Base-by-base conservation (phyloP, 2,888 invertebrate species). In the Synergus umbraculus region DNA sequence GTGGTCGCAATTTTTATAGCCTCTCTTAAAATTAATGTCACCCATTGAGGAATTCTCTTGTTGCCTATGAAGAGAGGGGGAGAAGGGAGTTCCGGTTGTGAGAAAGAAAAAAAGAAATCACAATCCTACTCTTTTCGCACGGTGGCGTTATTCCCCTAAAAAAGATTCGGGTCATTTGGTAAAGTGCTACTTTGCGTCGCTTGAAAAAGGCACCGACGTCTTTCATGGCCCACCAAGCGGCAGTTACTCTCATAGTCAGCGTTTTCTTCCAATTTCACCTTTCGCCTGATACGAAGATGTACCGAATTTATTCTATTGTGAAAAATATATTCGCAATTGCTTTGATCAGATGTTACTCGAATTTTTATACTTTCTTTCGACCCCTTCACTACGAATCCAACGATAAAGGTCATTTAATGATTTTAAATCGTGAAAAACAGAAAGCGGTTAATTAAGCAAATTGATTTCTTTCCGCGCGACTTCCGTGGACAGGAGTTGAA, bases 181-280 rank as follows among this genome's bases (percentile, higher is more conserved):
- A 91, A 90, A 91, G 91, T 91, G 91, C 91, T 91, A 91, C 91
- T 91, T 91, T 91, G 89, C 91, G 91, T 91, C 90, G 86, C 86
- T 87, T 89, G 89, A 90, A 91, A 91, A 91, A 89, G 87, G 84
- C 83, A 82, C 76, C 87, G 79, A 77, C 87, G 87, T 89, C 88
- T 89, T 88, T 89, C 88, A 88, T 83, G 85, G 80, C 79, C 83
- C 73, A 82, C 77, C 83, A 79, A 81, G 81, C 84, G 83, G 79
- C 86, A 83, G 84, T 89, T 89, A 86, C 87, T 88, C 87, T 86
- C 86, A 81, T 85, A 88, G 90, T 91, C 90, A 90, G 90, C 90
- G 86, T 88, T 90, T 91, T 89, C 86, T 84, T 84, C 82, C 83
- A 84, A 85, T 85, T 82, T 83, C 79, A 69, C 79, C 69, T 76